These are phyloP conservation scores for Eira barbara DNA, from an alignment of 2,113 vertebrate species.

Conservation along the genomic window DNA sequence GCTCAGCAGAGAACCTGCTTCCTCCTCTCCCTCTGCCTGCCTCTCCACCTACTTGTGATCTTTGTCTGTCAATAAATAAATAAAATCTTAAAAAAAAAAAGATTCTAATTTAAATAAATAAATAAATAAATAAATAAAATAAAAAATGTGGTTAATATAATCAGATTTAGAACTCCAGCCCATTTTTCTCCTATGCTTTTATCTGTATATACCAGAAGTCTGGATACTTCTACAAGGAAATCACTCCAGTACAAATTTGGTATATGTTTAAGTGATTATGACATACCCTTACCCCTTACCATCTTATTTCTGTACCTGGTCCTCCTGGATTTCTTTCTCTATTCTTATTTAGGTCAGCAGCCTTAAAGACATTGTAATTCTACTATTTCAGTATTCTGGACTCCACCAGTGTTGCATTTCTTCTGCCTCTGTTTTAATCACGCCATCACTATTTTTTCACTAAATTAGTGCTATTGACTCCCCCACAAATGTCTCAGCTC, in stretches of 20 bases:
- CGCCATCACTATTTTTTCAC: not conserved
- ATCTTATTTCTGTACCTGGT: not conserved
- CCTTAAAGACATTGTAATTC: not conserved
- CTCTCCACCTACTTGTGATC: too few species aligned
- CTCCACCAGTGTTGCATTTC: not conserved
- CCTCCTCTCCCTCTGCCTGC: too few species aligned
- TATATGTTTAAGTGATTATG: not conserved
- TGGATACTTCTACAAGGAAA: not conserved
- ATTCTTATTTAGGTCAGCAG: not conserved
- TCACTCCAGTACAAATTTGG: not conserved
- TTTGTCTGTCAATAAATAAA: too few species aligned
- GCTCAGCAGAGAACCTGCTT: too few species aligned
- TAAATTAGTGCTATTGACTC: not conserved
- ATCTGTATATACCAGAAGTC: not conserved
- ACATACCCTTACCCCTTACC: not conserved
- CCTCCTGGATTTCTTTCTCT: not conserved
- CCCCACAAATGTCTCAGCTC: not conserved
- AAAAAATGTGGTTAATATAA: not conserved
- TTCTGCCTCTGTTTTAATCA: not conserved
- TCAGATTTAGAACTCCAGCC: not conserved
- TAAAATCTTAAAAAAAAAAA: too few species aligned
- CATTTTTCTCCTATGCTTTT: not conserved
- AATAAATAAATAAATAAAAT: too few species aligned
- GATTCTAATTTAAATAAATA: too few species aligned
- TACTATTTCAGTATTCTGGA: not conserved